Percentiles rank a stretch among this genome's conserved stretches.
These are phyloP conservation scores for Galbula dea DNA, from an alignment of 2,113 vertebrate genomes.

Conservation along the genomic window DNA sequence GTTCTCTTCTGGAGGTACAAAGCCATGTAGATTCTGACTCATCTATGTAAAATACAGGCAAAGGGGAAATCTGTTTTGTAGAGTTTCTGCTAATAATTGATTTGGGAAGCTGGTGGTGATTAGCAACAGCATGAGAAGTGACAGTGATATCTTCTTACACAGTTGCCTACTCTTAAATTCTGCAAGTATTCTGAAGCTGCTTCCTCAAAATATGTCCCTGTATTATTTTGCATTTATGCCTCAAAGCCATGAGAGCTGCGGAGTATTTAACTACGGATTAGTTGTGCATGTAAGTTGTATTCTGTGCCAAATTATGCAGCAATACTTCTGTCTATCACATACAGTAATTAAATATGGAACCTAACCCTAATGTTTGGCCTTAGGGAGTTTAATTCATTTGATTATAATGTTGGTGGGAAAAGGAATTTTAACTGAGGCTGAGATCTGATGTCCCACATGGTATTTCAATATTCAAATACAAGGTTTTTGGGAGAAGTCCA, in stretches of 20 bases:
- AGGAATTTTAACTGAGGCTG: not conserved
- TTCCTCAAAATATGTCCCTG: not conserved
- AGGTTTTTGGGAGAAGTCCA: not conserved
- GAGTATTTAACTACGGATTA: not conserved
- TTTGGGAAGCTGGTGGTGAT: not conserved
- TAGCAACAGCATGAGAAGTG: not conserved
- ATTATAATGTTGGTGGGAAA: not conserved
- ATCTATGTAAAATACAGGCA: not conserved
- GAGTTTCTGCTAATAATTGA: not conserved
- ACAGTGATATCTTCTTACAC: too few relatives aligned
- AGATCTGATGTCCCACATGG: not conserved
- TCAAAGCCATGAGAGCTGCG: not conserved
- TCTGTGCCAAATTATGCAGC: not conserved
- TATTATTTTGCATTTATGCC: not conserved
- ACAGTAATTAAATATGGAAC: not conserved
- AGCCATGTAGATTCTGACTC: not conserved
- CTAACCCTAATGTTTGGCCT: not conserved
- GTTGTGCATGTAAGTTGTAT: not conserved
- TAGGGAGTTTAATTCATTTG: not conserved
- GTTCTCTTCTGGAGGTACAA: not conserved
- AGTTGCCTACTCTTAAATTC: not conserved
- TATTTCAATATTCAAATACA: not conserved
- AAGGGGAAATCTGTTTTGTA: not conserved
- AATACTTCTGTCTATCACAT: not conserved
- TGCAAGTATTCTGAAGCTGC: not conserved